Percentiles rank a stretch among this genome's conserved stretches.
Evolutionary conservation across 2,888 invertebrate genomes (phyloP).

Genomic region (Doris montereyensis): DNA sequence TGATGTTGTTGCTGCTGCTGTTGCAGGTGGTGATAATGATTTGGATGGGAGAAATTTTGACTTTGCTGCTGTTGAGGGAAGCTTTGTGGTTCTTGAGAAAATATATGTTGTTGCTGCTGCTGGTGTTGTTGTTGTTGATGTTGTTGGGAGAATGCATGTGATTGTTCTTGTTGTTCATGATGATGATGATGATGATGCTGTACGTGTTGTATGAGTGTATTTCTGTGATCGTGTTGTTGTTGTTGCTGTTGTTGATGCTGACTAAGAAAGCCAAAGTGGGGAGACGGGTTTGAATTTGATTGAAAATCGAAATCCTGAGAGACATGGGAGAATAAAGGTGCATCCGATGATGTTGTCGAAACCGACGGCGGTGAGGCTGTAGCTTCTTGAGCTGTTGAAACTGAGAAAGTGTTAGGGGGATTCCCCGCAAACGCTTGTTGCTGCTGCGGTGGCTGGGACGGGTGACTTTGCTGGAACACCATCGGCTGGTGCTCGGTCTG

Average conservation of each 20-base stretch:
- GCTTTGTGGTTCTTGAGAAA: not conserved
- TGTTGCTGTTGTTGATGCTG: not conserved
- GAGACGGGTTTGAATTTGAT: too few species aligned
- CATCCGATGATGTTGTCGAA: too few species aligned
- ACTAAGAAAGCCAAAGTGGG: too few species aligned
- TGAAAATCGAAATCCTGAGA: too few species aligned
- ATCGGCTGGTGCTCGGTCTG: too few species aligned
- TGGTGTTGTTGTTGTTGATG: slow-evolving; percentile 20
- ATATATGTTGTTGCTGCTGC: not conserved
- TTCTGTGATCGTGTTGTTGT: not conserved
- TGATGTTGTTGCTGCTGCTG: not conserved
- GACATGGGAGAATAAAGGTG: too few species aligned
- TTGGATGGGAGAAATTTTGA: not conserved
- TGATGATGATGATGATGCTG: not conserved
- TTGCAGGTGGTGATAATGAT: not conserved
- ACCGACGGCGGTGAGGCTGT: too few species aligned
- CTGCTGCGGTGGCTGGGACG: too few species aligned
- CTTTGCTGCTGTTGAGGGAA: slow-evolving; percentile 3
- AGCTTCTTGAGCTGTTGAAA: too few species aligned
- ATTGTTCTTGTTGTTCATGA: slow-evolving; percentile 2
- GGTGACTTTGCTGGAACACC: too few species aligned
- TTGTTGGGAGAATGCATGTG: not conserved
- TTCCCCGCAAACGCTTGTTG: too few species aligned
- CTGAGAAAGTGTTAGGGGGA: too few species aligned
- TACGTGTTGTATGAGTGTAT: not conserved